Conservation (phyloP, 1,140 invertebrate genomes). For the Brachionus calyciflorus region DNA sequence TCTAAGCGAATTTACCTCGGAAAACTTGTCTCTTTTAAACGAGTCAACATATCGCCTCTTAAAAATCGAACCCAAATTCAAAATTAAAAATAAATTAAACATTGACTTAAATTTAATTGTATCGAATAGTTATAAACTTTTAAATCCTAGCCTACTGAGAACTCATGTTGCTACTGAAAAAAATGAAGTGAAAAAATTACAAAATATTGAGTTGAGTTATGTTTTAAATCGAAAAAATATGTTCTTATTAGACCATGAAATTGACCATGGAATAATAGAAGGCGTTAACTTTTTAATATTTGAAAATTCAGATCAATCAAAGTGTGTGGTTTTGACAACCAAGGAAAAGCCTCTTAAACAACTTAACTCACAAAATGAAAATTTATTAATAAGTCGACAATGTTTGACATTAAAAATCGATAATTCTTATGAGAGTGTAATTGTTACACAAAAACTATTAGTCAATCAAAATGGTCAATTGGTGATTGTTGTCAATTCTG, state of each 20-base stretch:
- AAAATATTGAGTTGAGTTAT: neutral
- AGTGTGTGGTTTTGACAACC: neutral
- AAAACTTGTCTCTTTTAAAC: conserved; percentile 2
- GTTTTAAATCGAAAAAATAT: conserved; percentile 3
- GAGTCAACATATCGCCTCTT: neutral
- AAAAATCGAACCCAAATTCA: conserved; percentile 9
- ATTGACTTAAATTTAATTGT: neutral
- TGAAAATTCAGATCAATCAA: conserved; percentile 32
- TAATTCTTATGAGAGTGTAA: neutral
- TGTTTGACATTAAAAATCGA: neutral
- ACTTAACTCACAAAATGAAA: conserved; percentile 6
- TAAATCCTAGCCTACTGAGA: neutral
- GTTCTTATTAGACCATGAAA: neutral
- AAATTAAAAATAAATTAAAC: neutral
- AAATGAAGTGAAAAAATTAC: neutral
- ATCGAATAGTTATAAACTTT: neutral
- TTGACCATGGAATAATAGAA: neutral
- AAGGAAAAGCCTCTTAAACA: conserved; percentile 38
- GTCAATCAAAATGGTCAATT: conserved; percentile 25
- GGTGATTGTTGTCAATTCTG: neutral
- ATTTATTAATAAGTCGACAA: conserved; percentile 29
- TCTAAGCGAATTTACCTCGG: neutral
- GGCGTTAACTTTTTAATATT: neutral
- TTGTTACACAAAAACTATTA: conserved; percentile 27
- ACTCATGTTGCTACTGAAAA: conserved; percentile 9